phyloP scores from a whole-genome alignment of 2,113 vertebrate species.

The Dipodomys merriami region DNA sequence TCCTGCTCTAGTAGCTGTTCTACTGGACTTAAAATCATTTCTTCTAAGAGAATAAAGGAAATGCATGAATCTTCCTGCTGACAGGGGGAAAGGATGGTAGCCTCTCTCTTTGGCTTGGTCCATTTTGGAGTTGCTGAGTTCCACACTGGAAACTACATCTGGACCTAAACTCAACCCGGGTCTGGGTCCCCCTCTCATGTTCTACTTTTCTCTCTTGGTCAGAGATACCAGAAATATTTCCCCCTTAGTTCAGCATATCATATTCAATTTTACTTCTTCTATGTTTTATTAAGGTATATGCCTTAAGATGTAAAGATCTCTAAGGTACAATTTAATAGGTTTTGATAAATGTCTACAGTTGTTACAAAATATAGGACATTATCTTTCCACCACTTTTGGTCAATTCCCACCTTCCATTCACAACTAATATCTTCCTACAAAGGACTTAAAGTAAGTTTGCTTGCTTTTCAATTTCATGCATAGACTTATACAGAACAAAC shows the following conservation, averaged over 20 bases:
- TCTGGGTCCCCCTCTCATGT: not conserved
- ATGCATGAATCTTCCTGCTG: not conserved
- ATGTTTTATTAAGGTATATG: slow-evolving; percentile 37
- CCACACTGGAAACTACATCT: fast-evolving
- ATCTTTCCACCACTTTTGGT: not conserved
- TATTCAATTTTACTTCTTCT: slow-evolving; percentile 46
- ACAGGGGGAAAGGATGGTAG: not conserved
- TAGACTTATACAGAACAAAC: not conserved
- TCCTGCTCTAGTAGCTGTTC: not conserved
- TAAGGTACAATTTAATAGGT: not conserved
- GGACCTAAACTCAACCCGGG: not conserved
- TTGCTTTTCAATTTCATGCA: not conserved
- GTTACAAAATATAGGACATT: not conserved
- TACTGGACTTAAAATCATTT: not conserved
- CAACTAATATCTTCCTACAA: not conserved
- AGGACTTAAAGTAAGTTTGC: not conserved
- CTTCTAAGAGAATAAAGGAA: not conserved
- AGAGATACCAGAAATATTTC: not conserved
- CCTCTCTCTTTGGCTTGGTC: not conserved
- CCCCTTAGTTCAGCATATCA: not conserved
- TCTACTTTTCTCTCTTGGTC: not conserved
- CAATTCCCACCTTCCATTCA: not conserved
- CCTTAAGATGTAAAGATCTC: not conserved
- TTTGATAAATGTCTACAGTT: not conserved
- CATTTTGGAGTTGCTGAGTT: not conserved